Conservation (phyloP, 2,888 invertebrate species). For the Dicyrtoma fusca region DNA sequence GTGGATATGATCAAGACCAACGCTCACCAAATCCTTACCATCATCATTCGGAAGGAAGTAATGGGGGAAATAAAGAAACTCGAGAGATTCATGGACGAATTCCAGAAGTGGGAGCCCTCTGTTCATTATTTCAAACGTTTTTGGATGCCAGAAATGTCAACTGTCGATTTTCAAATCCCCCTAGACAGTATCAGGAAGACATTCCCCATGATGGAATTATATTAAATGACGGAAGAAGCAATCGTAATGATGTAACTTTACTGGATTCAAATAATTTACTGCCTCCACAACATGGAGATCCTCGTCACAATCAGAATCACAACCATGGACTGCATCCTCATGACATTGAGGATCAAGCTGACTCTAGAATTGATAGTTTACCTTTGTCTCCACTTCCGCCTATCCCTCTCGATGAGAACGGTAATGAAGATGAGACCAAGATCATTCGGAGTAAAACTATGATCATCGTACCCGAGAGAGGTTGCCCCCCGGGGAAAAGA, state of each 20-base stretch:
- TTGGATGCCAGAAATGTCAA: conserved; percentile 43
- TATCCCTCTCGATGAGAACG: conserved; percentile 33
- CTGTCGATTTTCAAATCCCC: conserved; percentile 39
- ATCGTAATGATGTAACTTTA: conserved; percentile 8
- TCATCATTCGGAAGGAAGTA: conserved; percentile 14
- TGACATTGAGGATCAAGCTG: conserved; percentile 11
- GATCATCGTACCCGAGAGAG: conserved; percentile 53
- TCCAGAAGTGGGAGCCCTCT: conserved; percentile 40
- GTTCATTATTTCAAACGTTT: conserved; percentile 51
- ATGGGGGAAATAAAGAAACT: conserved; percentile 45
- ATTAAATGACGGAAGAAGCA: neutral
- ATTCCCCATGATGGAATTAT: neutral
- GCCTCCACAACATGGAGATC: conserved; percentile 5
- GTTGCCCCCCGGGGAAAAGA: conserved; percentile 48
- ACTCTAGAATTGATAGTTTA: conserved; percentile 27
- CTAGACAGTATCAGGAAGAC: conserved; percentile 1
- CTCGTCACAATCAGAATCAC: neutral
- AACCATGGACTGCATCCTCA: conserved; percentile 9
- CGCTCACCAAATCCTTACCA: neutral
- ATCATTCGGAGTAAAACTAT: conserved; percentile 49
- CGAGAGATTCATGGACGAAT: conserved; percentile 36
- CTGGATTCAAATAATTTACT: conserved; percentile 30
- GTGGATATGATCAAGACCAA: neutral
- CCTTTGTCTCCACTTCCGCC: conserved; percentile 19
- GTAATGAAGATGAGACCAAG: conserved; percentile 41